Evolutionary conservation across 2,888 invertebrate species (phyloP).

Genomic region (Lepidochrysops patricia): DNA sequence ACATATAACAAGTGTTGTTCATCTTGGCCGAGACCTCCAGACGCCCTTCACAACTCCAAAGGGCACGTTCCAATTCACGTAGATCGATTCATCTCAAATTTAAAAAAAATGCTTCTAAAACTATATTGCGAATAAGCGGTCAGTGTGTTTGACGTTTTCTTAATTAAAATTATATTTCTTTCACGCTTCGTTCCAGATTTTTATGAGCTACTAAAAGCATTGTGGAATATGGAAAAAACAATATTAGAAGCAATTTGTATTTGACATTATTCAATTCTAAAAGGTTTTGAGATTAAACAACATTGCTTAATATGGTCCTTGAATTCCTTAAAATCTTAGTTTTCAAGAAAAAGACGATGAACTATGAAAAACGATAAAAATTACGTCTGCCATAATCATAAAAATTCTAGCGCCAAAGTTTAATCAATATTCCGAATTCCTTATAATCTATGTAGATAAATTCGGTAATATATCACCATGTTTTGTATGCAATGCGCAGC

Average conservation of each 20-base stretch:
- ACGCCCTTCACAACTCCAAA: constrained; percentile 39
- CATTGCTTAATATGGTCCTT: no score
- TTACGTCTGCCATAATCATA: no score
- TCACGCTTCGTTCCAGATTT: no score
- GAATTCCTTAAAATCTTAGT: no score
- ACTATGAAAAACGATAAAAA: no score
- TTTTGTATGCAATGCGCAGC: not conserved
- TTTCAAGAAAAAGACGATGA: no score
- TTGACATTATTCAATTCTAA: no score
- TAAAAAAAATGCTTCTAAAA: not conserved
- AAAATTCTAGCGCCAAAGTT: no score
- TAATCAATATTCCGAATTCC: not conserved
- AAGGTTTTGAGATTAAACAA: no score
- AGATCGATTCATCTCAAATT: not conserved
- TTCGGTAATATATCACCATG: not conserved
- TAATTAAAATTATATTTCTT: not conserved
- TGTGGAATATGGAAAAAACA: no score
- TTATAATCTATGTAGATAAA: not conserved
- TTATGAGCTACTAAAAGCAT: no score
- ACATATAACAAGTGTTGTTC: constrained; percentile 52
- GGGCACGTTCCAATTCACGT: not conserved
- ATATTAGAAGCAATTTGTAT: no score
- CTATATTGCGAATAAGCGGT: not conserved
- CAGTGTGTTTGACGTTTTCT: not conserved
- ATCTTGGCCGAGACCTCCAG: constrained; percentile 51